Evolutionary conservation across 2,113 vertebrate species (phyloP).

Genomic region (Myanophis thanlyinensis): DNA sequence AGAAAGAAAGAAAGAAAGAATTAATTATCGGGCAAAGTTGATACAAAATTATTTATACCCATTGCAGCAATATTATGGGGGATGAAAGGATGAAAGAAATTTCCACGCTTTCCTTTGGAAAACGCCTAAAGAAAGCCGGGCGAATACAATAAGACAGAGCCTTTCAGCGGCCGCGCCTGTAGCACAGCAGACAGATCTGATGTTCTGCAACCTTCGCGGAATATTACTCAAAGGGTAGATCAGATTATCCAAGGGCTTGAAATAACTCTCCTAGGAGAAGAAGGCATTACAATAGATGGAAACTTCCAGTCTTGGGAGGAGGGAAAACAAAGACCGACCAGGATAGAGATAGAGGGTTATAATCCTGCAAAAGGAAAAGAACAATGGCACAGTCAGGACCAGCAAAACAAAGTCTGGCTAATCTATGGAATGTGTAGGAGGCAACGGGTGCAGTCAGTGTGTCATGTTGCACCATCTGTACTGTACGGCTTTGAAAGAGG

Average conservation of each 20-base stretch:
- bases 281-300: not conserved
- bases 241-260: not conserved
- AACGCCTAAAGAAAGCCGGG: not conserved
- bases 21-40: not conserved
- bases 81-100: not conserved
- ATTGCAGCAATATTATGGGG: not conserved
- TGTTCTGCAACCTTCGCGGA: not conserved
- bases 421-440: not conserved
- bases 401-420: not conserved
- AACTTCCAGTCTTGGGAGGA: not conserved
- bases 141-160: not conserved
- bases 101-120: not conserved
- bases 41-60: not conserved
- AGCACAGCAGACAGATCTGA: not conserved
- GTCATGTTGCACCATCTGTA: not conserved
- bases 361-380: not conserved
- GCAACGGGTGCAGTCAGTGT: not conserved
- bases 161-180: not conserved
- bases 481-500: not conserved
- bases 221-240: not conserved
- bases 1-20: too few species aligned
- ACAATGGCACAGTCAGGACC: not conserved
- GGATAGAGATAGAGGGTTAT: not conserved
- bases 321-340: not conserved
- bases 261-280: not conserved